Base-by-base conservation (phyloP, 1,140 invertebrate species). In the Arctopsyche grandis region DNA sequence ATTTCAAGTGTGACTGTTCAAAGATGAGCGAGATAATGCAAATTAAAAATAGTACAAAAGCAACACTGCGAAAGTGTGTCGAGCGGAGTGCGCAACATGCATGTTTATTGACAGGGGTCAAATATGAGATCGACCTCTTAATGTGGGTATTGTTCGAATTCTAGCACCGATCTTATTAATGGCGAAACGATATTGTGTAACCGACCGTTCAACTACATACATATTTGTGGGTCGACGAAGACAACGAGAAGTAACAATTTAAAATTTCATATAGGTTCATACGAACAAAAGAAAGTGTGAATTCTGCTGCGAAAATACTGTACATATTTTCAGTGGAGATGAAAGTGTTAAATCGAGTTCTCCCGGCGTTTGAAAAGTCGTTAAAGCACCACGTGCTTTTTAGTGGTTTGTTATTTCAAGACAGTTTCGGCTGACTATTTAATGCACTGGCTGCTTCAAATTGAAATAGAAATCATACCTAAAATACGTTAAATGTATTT, bases 401-500 rank as follows among this genome's bases (percentile, higher is more conserved):
- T 52, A 52, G 48, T 52, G 48, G 48, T 52, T 52, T 52, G 48
- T 52, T 52, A 52, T 52, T 52, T 52, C 48, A 14, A 52, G 48
- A 52, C 48, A 10, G 16, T 12, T 16, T 52, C 48, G 3, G 12
- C 12, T 12, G 48, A 52, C 48, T 52, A 5, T 16, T 52, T 52
- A 52, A 52, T 52, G 48, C 48, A 52, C 29, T 38, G 48, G 1
- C 48, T 5, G 10, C 10, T 16, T 1, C 16, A 10, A 52, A 52
- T 52, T 52, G 3, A 52, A 52, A 52, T 52, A 16, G 48, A 52
- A 52, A 52, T 52, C 48, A 12, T 14, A 52, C 29, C n/a, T n/a
- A n/a, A n/a, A n/a, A n/a, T n/a, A n/a, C n/a, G n/a, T n/a, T n/a
- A n/a, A n/a, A n/a, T n/a, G n/a, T n/a, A n/a, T n/a, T n/a, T n/a